These are phyloP conservation scores for Choloepus didactylus DNA, from an alignment of 2,797 vertebrate species.

Conservation along the genomic window DNA sequence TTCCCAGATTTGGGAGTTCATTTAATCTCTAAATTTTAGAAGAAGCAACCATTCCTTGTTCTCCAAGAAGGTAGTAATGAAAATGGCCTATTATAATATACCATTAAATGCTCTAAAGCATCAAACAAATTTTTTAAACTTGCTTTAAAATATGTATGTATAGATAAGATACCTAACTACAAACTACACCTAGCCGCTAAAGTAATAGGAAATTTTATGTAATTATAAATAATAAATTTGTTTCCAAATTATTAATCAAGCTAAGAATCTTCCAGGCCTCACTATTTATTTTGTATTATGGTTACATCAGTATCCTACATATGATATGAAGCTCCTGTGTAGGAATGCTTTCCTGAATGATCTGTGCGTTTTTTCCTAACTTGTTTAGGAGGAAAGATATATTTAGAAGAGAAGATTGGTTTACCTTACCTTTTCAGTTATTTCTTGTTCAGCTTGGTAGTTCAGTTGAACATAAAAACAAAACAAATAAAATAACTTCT, in stretches of 20 bases:
- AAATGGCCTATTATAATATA: background rate
- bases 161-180: background rate
- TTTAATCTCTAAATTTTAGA: constrained; percentile 54
- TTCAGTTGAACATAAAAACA: background rate
- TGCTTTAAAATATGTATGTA: constrained; percentile 34
- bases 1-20: background rate
- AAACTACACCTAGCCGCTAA: background rate
- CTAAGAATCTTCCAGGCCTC: background rate
- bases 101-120: background rate
- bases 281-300: background rate
- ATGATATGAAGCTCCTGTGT: background rate
- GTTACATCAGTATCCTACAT: background rate
- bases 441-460: background rate
- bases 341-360: background rate
- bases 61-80: background rate
- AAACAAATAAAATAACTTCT: too few species aligned
- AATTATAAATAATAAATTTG: constrained; percentile 14
- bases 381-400: background rate
- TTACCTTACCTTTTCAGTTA: background rate
- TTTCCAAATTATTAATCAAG: constrained; percentile 34
- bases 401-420: background rate
- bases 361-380: background rate
- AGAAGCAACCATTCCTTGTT: background rate
- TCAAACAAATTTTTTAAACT: constrained; percentile 29
- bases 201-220: background rate